These are phyloP conservation scores for Meles meles DNA, from an alignment of 2,113 vertebrate genomes.

Conservation along the genomic window DNA sequence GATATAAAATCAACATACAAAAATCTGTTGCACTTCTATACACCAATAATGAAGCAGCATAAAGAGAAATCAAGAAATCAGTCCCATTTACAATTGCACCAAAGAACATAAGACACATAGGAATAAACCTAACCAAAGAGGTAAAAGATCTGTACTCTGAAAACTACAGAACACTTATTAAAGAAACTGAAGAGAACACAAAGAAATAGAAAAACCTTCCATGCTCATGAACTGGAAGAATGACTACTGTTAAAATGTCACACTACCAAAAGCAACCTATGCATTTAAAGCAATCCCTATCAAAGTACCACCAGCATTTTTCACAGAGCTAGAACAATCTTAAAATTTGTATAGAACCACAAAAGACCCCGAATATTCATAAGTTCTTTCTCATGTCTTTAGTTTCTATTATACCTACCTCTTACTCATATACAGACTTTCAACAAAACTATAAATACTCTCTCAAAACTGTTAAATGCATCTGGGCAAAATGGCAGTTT, in stretches of 20 bases:
- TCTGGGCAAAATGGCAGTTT: slow-evolving; percentile 4
- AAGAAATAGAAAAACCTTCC: not conserved
- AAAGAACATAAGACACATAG: not conserved
- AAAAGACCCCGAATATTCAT: not conserved
- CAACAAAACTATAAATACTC: not conserved
- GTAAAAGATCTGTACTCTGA: not conserved
- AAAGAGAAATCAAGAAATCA: not conserved
- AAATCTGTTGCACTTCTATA: not conserved
- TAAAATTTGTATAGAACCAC: not conserved
- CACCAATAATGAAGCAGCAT: not conserved
- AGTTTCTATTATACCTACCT: not conserved
- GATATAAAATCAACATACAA: not conserved
- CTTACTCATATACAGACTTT: slow-evolving; percentile 1
- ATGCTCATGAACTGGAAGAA: not conserved
- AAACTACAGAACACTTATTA: not conserved
- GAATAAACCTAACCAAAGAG: not conserved
- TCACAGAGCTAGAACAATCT: not conserved
- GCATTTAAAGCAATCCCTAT: not conserved
- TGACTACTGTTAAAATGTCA: not conserved
- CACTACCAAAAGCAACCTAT: not conserved
- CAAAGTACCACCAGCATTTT: not conserved
- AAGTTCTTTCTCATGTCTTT: not conserved
- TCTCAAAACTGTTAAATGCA: not conserved
- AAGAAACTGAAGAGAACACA: not conserved
- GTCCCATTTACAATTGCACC: not conserved